These are phyloP conservation scores for Lytechinus variegatus DNA, from an alignment of 35 echinoderm and acorn worm species.

Conservation along the genomic window DNA sequence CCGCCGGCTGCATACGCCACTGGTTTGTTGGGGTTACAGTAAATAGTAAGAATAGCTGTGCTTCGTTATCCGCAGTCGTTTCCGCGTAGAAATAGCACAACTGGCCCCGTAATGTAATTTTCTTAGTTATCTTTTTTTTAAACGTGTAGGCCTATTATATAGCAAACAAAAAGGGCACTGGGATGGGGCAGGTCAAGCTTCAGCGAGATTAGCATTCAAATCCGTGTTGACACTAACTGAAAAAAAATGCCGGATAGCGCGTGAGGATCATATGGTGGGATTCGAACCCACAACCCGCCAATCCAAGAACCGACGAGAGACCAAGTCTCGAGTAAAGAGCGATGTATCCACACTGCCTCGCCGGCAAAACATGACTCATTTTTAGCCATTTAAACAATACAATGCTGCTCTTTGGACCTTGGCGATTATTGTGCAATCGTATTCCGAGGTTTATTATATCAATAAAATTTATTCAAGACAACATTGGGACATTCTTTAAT, in stretches of 20 bases:
- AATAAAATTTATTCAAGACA: background rate
- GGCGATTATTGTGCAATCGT: background rate
- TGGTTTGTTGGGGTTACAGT: no score
- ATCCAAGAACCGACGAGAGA: background rate
- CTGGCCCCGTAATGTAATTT: no score
- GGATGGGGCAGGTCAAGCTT: no score
- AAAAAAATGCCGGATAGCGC: constrained; percentile 34
- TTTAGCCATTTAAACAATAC: background rate
- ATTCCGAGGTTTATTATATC: background rate
- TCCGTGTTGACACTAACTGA: no score
- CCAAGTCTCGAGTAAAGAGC: constrained; percentile 44
- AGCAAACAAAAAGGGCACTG: no score
- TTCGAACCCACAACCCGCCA: constrained; percentile 10
- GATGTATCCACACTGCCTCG: background rate
- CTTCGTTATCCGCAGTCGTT: no score
- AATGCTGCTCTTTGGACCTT: background rate
- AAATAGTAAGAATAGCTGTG: no score
- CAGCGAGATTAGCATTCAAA: no score
- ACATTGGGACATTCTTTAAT: background rate
- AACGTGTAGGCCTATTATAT: no score
- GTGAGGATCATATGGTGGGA: background rate
- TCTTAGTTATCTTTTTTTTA: no score
- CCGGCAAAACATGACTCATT: constrained; percentile 5
- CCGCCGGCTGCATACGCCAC: no score
- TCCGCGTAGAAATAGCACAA: no score